phyloP scores from a whole-genome alignment of 2,888 invertebrate species.

The Dynastes hyllus region DNA sequence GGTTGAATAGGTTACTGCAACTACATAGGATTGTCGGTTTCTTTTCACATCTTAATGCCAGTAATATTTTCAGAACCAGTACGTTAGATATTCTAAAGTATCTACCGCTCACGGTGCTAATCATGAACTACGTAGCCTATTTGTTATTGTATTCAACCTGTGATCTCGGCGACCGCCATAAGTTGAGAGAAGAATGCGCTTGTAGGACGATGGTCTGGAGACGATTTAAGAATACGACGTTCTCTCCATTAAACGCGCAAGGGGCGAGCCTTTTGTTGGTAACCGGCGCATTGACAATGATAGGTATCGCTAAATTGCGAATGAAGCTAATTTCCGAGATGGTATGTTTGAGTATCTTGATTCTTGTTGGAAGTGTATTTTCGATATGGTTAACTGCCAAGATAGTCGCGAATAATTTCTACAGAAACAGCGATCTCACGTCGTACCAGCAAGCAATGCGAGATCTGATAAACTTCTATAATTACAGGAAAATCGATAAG shows the following conservation, averaged over 20 bases:
- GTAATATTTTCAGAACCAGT: constrained; percentile 26
- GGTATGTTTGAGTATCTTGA: constrained; percentile 27
- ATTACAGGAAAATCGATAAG: constrained; percentile 56
- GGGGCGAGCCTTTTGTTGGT: constrained; percentile 32
- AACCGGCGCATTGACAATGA: constrained; percentile 39
- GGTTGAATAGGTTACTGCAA: constrained; percentile 53
- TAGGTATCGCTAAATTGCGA: constrained; percentile 40
- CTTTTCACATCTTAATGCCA: constrained; percentile 29
- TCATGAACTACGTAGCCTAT: constrained; percentile 42
- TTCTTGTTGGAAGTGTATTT: constrained; percentile 36
- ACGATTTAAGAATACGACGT: constrained; percentile 26
- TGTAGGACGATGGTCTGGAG: constrained; percentile 20
- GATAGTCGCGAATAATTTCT: constrained; percentile 52
- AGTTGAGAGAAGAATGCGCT: constrained; percentile 1
- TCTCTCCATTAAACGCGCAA: constrained; percentile 33
- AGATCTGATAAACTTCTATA: constrained; percentile 57
- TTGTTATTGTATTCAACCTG: constrained; percentile 47
- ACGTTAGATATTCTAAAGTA: constrained; percentile 48
- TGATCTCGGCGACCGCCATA: constrained; percentile 18
- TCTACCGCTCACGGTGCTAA: constrained; percentile 49
- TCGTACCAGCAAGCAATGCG: constrained; percentile 59
- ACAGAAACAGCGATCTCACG: constrained; percentile 54
- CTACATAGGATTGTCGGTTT: constrained; percentile 44
- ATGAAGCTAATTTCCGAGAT: constrained; percentile 24
- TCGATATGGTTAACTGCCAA: constrained; percentile 47